phyloP scores from a whole-genome alignment of 2,113 vertebrate species.

The Anseranas semipalmata region DNA sequence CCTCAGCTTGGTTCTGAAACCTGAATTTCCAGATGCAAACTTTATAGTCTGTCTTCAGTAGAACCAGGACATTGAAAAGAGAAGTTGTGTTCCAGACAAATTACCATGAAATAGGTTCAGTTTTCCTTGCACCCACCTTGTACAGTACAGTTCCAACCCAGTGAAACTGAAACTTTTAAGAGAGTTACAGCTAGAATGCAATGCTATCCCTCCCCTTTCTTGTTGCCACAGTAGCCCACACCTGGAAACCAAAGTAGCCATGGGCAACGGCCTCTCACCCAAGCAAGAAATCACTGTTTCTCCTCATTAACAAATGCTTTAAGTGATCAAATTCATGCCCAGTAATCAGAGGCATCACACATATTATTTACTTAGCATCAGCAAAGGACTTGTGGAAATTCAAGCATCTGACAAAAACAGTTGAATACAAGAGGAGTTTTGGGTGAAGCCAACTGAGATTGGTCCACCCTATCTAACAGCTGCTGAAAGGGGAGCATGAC shows the following conservation, averaged over 20 bases:
- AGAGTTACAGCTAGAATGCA: not conserved
- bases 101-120: not conserved
- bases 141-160: not conserved
- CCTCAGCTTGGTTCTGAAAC: not conserved
- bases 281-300: not conserved
- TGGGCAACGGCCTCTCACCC: not conserved
- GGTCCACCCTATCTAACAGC: not conserved
- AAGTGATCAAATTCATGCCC: not conserved
- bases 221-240: not conserved
- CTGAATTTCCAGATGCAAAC: not conserved
- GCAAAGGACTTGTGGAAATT: not conserved
- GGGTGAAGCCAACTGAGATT: not conserved
- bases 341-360: not conserved
- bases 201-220: not conserved
- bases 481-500: not conserved
- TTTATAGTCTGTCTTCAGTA: not conserved
- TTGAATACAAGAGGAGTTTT: not conserved
- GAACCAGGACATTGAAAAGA: not conserved
- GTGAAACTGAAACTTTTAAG: not conserved
- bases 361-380: not conserved
- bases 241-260: not conserved
- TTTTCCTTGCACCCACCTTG: not conserved
- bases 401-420: not conserved
- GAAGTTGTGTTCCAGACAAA: not conserved
- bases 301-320: not conserved